Evolutionary conservation across 2,797 vertebrate species (phyloP).

Genomic region (Momotus momota): DNA sequence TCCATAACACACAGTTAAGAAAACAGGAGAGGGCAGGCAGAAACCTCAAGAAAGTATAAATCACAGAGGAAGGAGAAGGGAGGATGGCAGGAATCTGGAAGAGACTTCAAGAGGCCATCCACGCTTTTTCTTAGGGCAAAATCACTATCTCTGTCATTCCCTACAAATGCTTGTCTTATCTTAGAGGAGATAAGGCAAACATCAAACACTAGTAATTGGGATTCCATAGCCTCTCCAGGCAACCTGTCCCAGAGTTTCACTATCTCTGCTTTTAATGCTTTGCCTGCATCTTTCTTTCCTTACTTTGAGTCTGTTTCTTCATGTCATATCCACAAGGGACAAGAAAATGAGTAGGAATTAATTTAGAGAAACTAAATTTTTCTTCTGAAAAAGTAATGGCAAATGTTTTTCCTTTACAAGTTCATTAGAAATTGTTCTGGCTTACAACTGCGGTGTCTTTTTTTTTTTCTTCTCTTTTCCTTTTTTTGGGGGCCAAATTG

Average conservation of each 20-base stretch:
- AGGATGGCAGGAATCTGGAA: neutral
- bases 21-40: neutral
- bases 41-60: neutral
- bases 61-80: neutral
- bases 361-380: neutral
- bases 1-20: neutral
- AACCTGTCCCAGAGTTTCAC: neutral
- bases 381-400: neutral
- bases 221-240: neutral
- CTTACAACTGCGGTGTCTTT: neutral
- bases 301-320: neutral
- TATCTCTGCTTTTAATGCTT: neutral
- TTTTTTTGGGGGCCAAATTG: neutral
- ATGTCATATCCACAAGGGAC: neutral
- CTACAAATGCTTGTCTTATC: neutral
- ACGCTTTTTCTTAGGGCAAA: neutral
- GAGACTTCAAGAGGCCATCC: neutral
- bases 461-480: neutral
- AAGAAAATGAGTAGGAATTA: neutral
- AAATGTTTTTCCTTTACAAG: neutral
- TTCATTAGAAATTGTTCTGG: neutral
- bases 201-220: neutral
- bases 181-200: neutral
- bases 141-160: neutral
- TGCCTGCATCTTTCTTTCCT: neutral